Evolutionary conservation across 2,797 vertebrate species (phyloP), one percentile per base, ranked within the genome.

Genomic region (Podarcis siculus): DNA sequence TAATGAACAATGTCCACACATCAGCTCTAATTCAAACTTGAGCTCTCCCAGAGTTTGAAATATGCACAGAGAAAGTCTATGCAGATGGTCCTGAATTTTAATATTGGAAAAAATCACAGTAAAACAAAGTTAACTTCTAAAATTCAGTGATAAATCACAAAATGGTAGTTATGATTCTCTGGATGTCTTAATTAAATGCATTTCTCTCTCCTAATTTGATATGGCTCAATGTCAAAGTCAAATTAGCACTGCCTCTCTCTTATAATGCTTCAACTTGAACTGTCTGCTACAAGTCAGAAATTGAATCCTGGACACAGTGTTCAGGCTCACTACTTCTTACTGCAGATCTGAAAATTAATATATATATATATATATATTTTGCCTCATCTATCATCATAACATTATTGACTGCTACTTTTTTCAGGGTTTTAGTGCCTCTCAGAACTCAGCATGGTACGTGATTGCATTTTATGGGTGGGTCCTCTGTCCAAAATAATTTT

Each of bases 11-110:
- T 95, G 93, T 95, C 95, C 93, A 90, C 95, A 95, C 87, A 95
- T 95, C 94, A 94, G 94, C 94, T 93, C 95, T 96, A 96, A 96
- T 96, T 95, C 95, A 95, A 95, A 95, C 95, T 92, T 92, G 92
- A 95, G 93, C 93, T 95, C 92, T 94, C 93, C 89, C 90, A 90
- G 91, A 95, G 91, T 95, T 94, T 96, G 95, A 96, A 96, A 96
- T 96, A 96, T 96, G 94, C 94, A 93, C 89, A 91, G 92, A 89
- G 94, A 91, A 95, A 93, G 90, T 94, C 94, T 91, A 86, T 85
- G 90, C 88, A 89, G 93, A 95, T 95, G 95, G 93, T 92, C 84
- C 90, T 95, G 95, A 96, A 96, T 96, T 94, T 95, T 96, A 96
- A 96, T 95, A 92, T 32, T 76, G 81, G 69, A 89, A 90, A 67